These are phyloP conservation scores for Etheostoma spectabile DNA, from an alignment of 2,113 vertebrate species.

Conservation along the genomic window DNA sequence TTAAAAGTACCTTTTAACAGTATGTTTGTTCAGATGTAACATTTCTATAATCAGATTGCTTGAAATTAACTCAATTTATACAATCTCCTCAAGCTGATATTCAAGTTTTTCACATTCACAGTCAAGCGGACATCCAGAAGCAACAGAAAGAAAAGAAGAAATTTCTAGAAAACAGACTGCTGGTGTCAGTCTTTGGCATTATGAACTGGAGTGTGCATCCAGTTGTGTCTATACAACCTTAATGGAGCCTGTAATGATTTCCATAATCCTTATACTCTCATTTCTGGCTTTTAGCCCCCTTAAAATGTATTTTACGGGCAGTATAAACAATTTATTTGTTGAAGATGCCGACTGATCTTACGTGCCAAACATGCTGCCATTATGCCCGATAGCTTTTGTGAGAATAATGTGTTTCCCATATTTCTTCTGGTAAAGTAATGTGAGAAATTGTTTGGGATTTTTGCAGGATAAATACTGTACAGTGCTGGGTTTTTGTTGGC, in stretches of 20 bases:
- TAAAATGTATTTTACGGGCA: constrained; percentile 28
- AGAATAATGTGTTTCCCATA: constrained; percentile 52
- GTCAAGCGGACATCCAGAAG: constrained; percentile 1
- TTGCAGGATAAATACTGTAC: not conserved
- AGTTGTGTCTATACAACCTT: constrained; percentile 25
- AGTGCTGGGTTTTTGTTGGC: not conserved
- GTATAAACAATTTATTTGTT: not conserved
- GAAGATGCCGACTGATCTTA: not conserved
- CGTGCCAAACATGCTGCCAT: not conserved
- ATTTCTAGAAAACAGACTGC: constrained; percentile 23
- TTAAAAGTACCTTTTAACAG: not conserved
- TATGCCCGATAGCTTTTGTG: constrained; percentile 17
- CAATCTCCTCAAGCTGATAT: not conserved
- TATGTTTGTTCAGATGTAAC: not conserved
- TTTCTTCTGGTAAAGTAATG: constrained; percentile 16
- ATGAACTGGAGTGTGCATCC: not conserved
- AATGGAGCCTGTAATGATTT: constrained; percentile 41
- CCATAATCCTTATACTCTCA: constrained; percentile 3
- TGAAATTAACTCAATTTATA: not conserved
- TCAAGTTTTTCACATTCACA: constrained; percentile 1
- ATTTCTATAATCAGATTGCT: not conserved
- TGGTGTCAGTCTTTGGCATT: not conserved
- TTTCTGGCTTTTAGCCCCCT: constrained; percentile 22
- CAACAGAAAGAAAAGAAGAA: not conserved
- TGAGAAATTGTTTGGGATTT: not conserved